Percentiles rank a stretch among this genome's conserved stretches.
Conservation (phyloP, 2,888 invertebrate genomes). For the Acleris cristana region DNA sequence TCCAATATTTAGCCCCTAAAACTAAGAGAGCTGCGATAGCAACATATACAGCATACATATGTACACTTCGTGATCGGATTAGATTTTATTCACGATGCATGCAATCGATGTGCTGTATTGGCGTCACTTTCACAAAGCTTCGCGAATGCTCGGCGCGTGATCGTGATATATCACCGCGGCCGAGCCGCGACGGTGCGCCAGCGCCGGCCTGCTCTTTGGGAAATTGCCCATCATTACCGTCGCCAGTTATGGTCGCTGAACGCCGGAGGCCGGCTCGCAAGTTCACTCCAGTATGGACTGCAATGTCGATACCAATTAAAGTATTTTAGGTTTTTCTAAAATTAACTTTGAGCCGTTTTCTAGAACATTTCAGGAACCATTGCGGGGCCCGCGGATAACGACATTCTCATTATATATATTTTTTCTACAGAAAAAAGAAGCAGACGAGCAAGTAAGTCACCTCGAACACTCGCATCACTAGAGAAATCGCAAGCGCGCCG, state of each 20-base stretch:
- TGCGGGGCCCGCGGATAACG: no score
- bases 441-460: no score
- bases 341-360: no score
- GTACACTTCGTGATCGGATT: not conserved
- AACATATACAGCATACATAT: no score
- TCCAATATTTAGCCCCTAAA: no score
- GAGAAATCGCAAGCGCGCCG: no score
- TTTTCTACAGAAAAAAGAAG: no score
- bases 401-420: no score
- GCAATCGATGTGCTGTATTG: not conserved
- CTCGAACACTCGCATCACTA: no score
- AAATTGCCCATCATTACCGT: constrained; percentile 68
- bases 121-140: constrained; percentile 15
- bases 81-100: not conserved
- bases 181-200: constrained; percentile 13
- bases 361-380: no score
- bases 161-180: constrained; percentile 26
- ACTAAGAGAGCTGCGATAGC: no score
- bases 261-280: constrained; percentile 39
- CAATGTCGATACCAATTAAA: not conserved
- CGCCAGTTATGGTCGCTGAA: constrained; percentile 56
- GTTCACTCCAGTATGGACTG: constrained; percentile 5
- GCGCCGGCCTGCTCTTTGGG: constrained; percentile 54
- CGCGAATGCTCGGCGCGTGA: constrained; percentile 18
- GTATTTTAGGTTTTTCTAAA: not conserved